Evolutionary conservation across 2,797 vertebrate species (phyloP), one percentile per base, ranked within the genome.

Genomic region (Characodon lateralis): DNA sequence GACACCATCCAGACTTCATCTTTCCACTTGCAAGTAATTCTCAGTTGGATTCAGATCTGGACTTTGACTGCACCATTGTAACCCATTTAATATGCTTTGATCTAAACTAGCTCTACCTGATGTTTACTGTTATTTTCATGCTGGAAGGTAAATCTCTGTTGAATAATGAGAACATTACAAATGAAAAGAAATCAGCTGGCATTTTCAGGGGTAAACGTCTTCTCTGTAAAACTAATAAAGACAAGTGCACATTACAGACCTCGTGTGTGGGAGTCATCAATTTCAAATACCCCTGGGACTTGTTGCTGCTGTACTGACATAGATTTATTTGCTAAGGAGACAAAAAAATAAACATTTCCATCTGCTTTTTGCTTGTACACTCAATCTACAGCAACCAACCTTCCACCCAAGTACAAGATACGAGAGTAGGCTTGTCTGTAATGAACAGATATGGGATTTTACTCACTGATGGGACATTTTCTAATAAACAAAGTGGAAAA

Each of bases 331-430:
- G 82, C 14, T 65, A 28, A 72, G 50, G 26, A 48, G 48, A 7
- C 6, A 55, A 46, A 53, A 43, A 79, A 43, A 77, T 14, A 61
- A 31, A 72, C n/a, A 31, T 61, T 55, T 69, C 0, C 20, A 56
- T 51, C 3, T 50, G 2, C 1, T 68, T 77, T 72, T 43, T 50
- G 20, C 24, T 55, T 24, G 2, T 0, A 9, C 2, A 41, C 24
- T 6, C 12, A n/a, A 22, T 53, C 55, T 18, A 41, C 39, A 72
- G 31, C 28, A 31, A 73, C 18, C 24, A 59, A 69, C 59, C 55
- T 63, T 65, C 61, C 61, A 73, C 83, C 77, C 26, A 81, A 73
- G 73, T 39, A 72, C 46, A 46, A 76, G 73, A 87, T 88, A 85
- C 83, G 56, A 78, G 78, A 75, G 83, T 73, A 46, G 82, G 83